phyloP scores from a whole-genome alignment of 2,797 vertebrate genomes.

The Prunella strophiata region DNA sequence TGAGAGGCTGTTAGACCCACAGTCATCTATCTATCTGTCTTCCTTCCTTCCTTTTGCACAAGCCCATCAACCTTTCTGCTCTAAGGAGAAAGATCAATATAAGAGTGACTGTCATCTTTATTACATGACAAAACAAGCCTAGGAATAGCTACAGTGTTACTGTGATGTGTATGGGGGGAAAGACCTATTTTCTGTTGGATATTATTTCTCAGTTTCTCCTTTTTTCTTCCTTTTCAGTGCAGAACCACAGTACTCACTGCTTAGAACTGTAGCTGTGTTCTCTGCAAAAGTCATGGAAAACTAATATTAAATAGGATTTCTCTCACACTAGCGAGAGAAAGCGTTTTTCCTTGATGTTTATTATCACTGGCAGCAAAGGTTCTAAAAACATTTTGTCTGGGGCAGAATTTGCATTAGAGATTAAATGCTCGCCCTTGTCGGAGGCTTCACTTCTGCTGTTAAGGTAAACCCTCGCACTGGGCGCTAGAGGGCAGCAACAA shows the following conservation, averaged over 20 bases:
- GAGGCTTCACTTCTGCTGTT: neutral
- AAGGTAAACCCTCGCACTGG: neutral
- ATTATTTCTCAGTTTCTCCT: neutral
- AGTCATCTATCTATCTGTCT: neutral
- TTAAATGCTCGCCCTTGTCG: accelerated
- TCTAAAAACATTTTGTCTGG: neutral
- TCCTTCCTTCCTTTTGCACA: constrained; percentile 21
- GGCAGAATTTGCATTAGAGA: neutral
- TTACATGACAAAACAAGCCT: neutral
- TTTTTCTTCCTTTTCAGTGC: neutral
- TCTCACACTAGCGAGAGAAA: neutral
- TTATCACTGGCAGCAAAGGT: neutral
- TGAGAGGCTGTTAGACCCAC: neutral
- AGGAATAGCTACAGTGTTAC: neutral
- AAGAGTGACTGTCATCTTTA: neutral
- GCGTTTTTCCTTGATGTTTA: neutral
- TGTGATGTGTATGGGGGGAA: accelerated
- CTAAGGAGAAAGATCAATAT: neutral
- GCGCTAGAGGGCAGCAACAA: neutral
- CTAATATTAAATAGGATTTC: neutral
- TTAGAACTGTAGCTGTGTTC: neutral
- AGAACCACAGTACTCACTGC: neutral
- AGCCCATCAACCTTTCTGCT: neutral
- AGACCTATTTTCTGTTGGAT: neutral
- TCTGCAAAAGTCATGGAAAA: neutral